These are phyloP conservation scores for Xyrauchen texanus DNA, from an alignment of 2,113 vertebrate species.

Conservation along the genomic window DNA sequence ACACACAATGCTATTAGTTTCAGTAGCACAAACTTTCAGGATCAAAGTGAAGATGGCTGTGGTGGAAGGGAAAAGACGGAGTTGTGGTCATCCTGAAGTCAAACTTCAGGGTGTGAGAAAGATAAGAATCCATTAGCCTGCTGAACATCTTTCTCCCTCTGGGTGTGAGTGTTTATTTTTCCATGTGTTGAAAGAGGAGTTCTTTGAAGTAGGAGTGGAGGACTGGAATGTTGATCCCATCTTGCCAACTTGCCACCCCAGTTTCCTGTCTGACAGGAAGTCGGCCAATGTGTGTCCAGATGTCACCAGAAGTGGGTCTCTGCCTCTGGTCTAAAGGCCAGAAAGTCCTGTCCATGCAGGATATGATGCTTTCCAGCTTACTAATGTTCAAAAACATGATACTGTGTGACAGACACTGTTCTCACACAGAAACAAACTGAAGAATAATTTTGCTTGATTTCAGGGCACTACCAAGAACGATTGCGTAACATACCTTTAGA, in stretches of 20 bases:
- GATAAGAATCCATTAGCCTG: no score
- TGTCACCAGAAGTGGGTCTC: conserved; percentile 64
- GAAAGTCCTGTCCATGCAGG: conserved; percentile 1
- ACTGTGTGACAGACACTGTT: no score
- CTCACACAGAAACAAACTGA: no score
- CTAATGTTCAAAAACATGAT: background rate
- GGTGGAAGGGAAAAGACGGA: no score
- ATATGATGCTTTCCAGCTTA: background rate
- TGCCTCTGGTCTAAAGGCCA: conserved; percentile 46
- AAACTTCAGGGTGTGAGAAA: no score
- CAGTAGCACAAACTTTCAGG: no score
- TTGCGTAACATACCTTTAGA: conserved; percentile 30
- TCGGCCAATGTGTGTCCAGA: conserved; percentile 55
- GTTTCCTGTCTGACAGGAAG: conserved; percentile 68
- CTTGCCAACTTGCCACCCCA: conserved; percentile 51
- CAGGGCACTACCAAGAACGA: conserved; percentile 31
- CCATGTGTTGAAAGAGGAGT: background rate
- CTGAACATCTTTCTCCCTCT: no score
- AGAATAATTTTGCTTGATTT: no score
- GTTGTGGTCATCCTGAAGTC: no score
- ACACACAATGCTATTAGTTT: no score
- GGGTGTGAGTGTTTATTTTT: no score
- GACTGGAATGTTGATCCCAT: conserved; percentile 51
- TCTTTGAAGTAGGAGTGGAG: conserved; percentile 17
- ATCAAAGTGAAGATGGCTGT: no score